Conservation (phyloP, 2,113 vertebrate genomes). For the Hyperoodon ampullatus region DNA sequence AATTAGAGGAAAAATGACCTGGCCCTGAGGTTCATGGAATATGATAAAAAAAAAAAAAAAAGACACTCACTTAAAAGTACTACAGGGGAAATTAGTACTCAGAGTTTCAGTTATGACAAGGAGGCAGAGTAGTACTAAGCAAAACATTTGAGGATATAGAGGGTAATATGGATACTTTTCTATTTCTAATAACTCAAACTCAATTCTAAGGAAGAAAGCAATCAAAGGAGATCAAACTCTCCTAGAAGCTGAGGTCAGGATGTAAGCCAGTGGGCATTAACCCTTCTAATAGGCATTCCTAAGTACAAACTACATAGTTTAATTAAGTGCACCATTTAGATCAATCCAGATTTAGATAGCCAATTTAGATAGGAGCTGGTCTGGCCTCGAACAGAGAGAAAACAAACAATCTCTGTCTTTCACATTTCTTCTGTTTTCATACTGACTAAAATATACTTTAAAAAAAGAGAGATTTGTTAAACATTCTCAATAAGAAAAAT, state of each 20-base stretch:
- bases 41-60: not conserved
- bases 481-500: not conserved
- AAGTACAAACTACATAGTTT: slow-evolving; percentile 25
- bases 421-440: not conserved
- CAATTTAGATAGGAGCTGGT: slow-evolving; percentile 18
- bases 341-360: slow-evolving; percentile 49
- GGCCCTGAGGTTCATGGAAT: not conserved
- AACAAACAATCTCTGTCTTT: not conserved
- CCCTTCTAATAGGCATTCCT: not conserved
- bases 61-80: not conserved
- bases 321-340: slow-evolving; percentile 21
- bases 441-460: not conserved
- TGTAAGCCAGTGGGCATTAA: not conserved
- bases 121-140: not conserved
- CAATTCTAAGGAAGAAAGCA: not conserved
- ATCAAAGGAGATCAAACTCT: not conserved
- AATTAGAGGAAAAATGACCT: not conserved
- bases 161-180: not conserved
- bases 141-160: not conserved
- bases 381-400: not conserved
- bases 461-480: not conserved
- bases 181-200: not conserved
- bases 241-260: not conserved
- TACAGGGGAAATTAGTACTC: not conserved
- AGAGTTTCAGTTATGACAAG: not conserved